These are phyloP conservation scores for Campylomormyrus numenius DNA, from an alignment of 2,113 vertebrate genomes.

Conservation along the genomic window DNA sequence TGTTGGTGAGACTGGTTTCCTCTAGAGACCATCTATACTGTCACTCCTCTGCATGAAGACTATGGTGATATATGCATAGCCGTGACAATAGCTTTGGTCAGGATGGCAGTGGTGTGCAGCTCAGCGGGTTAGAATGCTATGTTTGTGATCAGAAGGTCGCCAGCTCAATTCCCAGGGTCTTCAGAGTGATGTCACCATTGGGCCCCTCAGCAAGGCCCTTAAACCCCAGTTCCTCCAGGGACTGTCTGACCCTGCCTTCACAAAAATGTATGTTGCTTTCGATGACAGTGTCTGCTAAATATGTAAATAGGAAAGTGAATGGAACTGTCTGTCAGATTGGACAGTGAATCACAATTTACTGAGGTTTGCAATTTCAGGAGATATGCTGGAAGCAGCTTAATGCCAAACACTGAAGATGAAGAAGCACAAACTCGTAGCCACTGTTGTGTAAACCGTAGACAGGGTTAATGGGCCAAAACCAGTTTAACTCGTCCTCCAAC, in stretches of 20 bases:
- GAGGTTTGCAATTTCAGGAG: neutral
- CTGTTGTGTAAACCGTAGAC: neutral
- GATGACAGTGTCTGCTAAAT: neutral
- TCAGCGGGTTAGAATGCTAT: neutral
- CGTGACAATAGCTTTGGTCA: neutral
- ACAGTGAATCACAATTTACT: neutral
- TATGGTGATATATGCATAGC: neutral
- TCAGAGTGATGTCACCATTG: neutral
- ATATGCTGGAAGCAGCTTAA: neutral
- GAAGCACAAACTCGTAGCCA: neutral
- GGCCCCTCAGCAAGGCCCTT: neutral
- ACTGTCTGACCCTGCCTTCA: neutral
- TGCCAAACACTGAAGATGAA: neutral
- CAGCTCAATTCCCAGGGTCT: neutral
- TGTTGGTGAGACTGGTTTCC: constrained; percentile 69
- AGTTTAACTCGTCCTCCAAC: neutral
- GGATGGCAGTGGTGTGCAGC: neutral
- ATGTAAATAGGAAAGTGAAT: neutral
- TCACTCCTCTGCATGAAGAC: neutral
- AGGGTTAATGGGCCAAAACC: neutral
- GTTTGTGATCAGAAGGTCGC: neutral
- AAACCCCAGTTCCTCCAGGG: neutral
- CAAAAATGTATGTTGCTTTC: neutral
- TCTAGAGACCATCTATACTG: neutral
- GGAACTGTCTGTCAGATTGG: neutral